phyloP scores from a whole-genome alignment of 1,140 invertebrate species.

The Danaus melanippus region DNA sequence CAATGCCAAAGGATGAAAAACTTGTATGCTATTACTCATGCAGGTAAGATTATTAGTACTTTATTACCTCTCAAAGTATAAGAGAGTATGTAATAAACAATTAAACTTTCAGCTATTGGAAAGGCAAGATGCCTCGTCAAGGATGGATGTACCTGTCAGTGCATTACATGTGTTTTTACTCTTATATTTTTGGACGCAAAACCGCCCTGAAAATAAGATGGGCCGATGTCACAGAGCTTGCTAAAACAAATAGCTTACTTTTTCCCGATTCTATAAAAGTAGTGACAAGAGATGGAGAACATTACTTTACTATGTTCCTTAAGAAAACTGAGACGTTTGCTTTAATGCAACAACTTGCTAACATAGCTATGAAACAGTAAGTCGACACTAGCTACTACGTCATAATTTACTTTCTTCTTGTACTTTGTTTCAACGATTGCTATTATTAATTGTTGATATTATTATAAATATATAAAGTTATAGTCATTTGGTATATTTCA shows the following conservation, averaged over 20 bases:
- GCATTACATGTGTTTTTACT: constrained; percentile 96
- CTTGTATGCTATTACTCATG: constrained; percentile 96
- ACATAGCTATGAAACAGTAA: constrained; percentile 95
- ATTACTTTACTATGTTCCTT: constrained; percentile 93
- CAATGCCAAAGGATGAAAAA: constrained; percentile 94
- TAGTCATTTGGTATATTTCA: too few relatives aligned
- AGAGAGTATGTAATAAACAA: not conserved
- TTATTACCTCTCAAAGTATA: not conserved
- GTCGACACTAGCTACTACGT: constrained; percentile 12
- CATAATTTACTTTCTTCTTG: too few relatives aligned
- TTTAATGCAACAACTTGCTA: constrained; percentile 95
- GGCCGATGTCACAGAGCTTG: constrained; percentile 84
- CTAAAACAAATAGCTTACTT: constrained; percentile 83
- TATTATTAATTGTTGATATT: too few relatives aligned
- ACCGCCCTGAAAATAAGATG: constrained; percentile 90
- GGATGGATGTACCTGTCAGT: constrained; percentile 97
- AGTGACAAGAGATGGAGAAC: constrained; percentile 84
- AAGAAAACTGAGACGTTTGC: constrained; percentile 91
- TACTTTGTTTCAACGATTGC: too few relatives aligned
- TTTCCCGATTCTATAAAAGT: constrained; percentile 91
- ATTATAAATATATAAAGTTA: too few relatives aligned
- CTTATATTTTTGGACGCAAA: constrained; percentile 93
- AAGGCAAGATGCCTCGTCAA: constrained; percentile 91
- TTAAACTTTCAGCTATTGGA: constrained; percentile 84
- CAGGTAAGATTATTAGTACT: constrained; percentile 75